These are phyloP conservation scores for Crenichthys baileyi DNA, from an alignment of 2,797 vertebrate genomes.

Conservation along the genomic window DNA sequence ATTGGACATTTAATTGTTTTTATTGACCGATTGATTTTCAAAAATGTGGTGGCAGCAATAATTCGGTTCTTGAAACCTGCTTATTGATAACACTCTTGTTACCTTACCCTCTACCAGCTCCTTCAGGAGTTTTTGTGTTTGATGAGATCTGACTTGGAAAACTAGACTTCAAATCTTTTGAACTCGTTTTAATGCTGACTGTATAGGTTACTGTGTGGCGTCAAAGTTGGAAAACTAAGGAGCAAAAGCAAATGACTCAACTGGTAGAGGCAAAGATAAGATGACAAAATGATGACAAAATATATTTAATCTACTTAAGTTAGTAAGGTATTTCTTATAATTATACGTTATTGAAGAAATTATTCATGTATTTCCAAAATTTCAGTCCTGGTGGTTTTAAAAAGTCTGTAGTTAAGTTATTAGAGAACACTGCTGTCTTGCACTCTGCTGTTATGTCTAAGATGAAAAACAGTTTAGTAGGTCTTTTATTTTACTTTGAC, in stretches of 20 bases:
- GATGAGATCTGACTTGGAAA: neutral
- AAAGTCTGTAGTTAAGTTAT: neutral
- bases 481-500: neutral
- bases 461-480: slow-evolving; percentile 15
- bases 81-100: neutral
- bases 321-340: too few relatives aligned
- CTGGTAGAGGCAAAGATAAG: too few relatives aligned
- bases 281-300: too few relatives aligned
- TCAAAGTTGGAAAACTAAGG: too few relatives aligned
- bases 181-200: neutral
- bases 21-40: neutral
- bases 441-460: slow-evolving; percentile 26
- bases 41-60: neutral
- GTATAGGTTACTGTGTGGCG: too few relatives aligned
- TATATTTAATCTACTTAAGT: too few relatives aligned
- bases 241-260: too few relatives aligned
- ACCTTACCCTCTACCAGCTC: neutral
- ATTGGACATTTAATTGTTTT: too few relatives aligned
- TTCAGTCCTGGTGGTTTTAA: too few relatives aligned
- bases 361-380: too few relatives aligned
- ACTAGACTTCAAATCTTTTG: neutral
- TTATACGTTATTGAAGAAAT: too few relatives aligned
- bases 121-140: neutral
- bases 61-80: neutral
- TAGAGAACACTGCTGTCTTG: neutral